Evolutionary conservation across 2,797 vertebrate species (phyloP), one percentile per base, ranked within the genome.

Genomic region (Alfaro cultratus): DNA sequence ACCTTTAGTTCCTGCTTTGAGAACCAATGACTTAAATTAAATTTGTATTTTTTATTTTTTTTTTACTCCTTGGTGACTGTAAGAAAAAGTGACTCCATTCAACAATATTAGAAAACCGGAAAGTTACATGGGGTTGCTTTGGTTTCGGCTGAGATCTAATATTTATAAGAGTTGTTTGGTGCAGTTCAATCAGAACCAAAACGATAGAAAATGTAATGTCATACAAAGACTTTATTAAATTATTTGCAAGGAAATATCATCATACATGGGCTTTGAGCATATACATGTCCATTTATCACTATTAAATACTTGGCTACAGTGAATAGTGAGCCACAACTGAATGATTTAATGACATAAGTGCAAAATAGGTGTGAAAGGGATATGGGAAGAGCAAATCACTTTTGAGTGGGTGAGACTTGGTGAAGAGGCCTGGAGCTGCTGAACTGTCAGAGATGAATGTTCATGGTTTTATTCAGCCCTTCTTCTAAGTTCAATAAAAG

Each of bases 381-480:
- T 29, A 8, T 43, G 26, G 26, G 26, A 29, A 16, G n/a, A 15
- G 43, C 23, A n/a, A 46, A 72, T 46, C 43, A 10, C 26, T 72
- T 46, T 8, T 5, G 13, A 43, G 39, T 70, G 6, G 12, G 41
- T 45, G 39, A 43, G 41, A 71, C 23, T 45, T 71, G 39, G 5
- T 5, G 23, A 29, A 72, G 13, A n/a, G 15, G 68, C 68, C 13
- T 72, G 26, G 6, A 46, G 43, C 41, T 72, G 97, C 98, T 98
- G 92, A 94, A 81, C 23, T 49, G 15, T 18, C 4, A 8, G 10
- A 49, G 55, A 29, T 45, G n/a, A 47, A 39, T 41, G 21, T n/a
- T 26, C 23, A 7, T 79, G 49, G 31, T 73, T 9, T 39, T 34
- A 1, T 60, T 55, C 71, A 82, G 43, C 39, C 15, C 77, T 43